phyloP scores from a whole-genome alignment of 2,888 invertebrate species.

The Eupithecia abbreviata region DNA sequence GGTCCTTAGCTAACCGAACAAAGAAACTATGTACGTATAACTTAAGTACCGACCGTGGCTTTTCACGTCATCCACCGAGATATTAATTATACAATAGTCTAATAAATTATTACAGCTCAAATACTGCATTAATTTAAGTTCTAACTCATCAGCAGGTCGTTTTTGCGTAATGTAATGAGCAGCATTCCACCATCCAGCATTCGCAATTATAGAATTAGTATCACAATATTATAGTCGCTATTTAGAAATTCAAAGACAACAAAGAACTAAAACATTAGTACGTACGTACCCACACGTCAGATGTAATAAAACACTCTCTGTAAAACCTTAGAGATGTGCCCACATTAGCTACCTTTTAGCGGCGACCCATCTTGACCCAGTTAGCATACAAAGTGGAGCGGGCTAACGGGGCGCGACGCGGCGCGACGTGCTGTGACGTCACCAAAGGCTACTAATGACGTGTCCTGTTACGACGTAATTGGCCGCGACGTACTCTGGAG shows the following conservation, averaged over 20 bases:
- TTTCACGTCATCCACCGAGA: background rate
- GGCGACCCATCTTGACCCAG: constrained; percentile 50
- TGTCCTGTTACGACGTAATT: constrained; percentile 59
- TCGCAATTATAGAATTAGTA: too few relatives aligned
- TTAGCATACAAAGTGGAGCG: constrained; percentile 52
- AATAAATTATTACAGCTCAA: background rate
- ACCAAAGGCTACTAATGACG: constrained; percentile 66
- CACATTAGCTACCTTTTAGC: constrained; percentile 35
- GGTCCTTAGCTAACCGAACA: background rate
- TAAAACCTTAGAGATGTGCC: constrained; percentile 27
- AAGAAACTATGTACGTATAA: background rate
- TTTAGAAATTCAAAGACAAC: background rate
- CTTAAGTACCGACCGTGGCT: background rate
- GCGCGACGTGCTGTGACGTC: constrained; percentile 62
- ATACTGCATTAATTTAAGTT: background rate
- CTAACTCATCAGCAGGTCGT: background rate
- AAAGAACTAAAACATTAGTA: background rate
- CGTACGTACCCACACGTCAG: background rate
- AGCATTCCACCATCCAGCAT: background rate
- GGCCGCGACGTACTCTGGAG: constrained; percentile 53
- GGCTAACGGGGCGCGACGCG: constrained; percentile 66
- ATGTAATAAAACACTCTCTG: constrained; percentile 9
- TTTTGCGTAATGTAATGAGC: background rate
- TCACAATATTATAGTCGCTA: background rate
- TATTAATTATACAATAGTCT: background rate